A percentile compares a stretch with the other conserved stretches of the same genome.
Conservation (phyloP, 2,888 invertebrate genomes). For the Eutolmus rufibarbis region DNA sequence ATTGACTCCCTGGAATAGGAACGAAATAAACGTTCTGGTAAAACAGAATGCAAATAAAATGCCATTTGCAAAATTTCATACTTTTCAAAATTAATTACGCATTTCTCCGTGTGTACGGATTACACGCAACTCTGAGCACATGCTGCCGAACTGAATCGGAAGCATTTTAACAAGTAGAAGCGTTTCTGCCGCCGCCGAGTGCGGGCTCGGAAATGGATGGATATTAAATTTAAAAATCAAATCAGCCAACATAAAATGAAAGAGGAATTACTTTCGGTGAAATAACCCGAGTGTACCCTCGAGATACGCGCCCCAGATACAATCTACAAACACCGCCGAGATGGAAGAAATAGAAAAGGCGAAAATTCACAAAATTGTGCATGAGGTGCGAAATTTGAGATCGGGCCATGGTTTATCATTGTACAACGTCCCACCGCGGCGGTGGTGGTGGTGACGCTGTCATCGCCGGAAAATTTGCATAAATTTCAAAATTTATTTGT, state of each 20-base stretch:
- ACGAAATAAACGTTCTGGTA: neutral
- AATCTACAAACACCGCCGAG: neutral
- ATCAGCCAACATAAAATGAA: constrained; percentile 1
- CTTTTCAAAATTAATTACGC: neutral
- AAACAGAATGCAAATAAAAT: neutral
- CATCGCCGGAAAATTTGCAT: neutral
- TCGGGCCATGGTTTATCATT: neutral
- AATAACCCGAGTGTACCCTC: neutral
- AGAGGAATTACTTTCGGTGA: constrained; percentile 8
- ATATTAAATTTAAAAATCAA: constrained; percentile 26
- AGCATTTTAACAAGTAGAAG: neutral
- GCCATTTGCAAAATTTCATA: neutral
- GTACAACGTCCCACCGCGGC: neutral
- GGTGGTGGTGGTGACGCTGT: neutral
- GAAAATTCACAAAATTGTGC: constrained; percentile 11
- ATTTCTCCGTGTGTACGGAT: neutral
- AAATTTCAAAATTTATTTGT: constrained; percentile 19
- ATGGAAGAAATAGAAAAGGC: constrained; percentile 21
- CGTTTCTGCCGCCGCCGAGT: neutral
- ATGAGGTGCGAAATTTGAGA: constrained; percentile 17
- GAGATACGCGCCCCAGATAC: neutral
- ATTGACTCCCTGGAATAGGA: neutral
- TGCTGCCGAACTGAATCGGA: neutral
- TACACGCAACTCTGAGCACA: neutral
- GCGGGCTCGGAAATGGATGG: neutral